phyloP scores from a whole-genome alignment of 2,888 invertebrate species.

The Adelphocoris suturalis region DNA sequence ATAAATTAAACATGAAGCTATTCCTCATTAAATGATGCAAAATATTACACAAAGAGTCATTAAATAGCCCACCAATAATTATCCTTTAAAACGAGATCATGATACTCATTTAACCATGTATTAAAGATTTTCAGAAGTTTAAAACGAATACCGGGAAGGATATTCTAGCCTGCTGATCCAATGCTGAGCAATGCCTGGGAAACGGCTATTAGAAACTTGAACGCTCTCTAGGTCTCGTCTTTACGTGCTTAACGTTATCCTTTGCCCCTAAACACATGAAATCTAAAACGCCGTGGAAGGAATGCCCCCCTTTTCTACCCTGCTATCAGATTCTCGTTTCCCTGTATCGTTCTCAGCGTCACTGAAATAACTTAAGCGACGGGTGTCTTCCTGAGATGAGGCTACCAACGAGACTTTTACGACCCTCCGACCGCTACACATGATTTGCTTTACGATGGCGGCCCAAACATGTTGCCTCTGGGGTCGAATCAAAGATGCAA shows the following conservation, averaged over 20 bases:
- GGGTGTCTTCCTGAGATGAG: neutral
- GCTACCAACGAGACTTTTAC: constrained; percentile 11
- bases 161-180: too few relatives aligned
- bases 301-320: neutral
- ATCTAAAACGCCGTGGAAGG: neutral
- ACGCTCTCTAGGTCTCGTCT: neutral
- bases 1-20: too few relatives aligned
- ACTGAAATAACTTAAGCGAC: constrained; percentile 25
- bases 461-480: neutral
- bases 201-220: too few relatives aligned
- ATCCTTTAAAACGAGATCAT: too few relatives aligned
- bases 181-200: too few relatives aligned
- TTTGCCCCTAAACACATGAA: neutral
- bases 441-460: neutral
- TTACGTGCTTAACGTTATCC: neutral
- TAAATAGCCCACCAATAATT: too few relatives aligned
- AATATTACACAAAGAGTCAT: too few relatives aligned
- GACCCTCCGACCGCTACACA: neutral
- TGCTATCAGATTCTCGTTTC: constrained; percentile 16
- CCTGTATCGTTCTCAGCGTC: neutral
- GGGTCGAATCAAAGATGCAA: neutral
- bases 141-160: too few relatives aligned
- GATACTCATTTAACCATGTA: too few relatives aligned
- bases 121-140: too few relatives aligned
- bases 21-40: too few relatives aligned